These are phyloP conservation scores for Bombylius major DNA, from an alignment of 2,888 invertebrate genomes.

Conservation along the genomic window DNA sequence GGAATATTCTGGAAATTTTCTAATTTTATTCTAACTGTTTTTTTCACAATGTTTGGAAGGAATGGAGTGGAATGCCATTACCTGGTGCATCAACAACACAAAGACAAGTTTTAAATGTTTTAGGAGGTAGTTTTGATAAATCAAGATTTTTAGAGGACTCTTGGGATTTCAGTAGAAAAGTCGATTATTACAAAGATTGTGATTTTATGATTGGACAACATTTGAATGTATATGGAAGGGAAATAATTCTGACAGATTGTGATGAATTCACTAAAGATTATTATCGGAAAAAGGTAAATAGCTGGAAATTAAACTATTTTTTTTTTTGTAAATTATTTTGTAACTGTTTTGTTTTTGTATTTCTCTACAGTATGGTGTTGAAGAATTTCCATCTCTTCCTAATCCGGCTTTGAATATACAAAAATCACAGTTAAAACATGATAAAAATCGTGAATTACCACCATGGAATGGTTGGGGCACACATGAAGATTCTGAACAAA, in stretches of 20 bases:
- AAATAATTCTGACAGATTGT: slow-evolving; percentile 67
- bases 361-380: slow-evolving; percentile 28
- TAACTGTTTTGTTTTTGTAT: neutral
- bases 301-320: slow-evolving; percentile 19
- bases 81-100: slow-evolving; percentile 37
- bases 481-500: slow-evolving; percentile 79
- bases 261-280: slow-evolving; percentile 78
- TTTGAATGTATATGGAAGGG: slow-evolving; percentile 69
- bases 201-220: slow-evolving; percentile 74
- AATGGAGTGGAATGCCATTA: slow-evolving; percentile 24
- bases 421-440: slow-evolving; percentile 13
- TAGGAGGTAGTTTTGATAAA: slow-evolving; percentile 42
- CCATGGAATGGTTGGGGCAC: slow-evolving; percentile 88
- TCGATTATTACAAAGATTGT: slow-evolving; percentile 27
- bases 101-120: slow-evolving; percentile 48
- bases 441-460: slow-evolving; percentile 41
- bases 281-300: slow-evolving; percentile 49
- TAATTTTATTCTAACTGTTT: no score
- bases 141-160: slow-evolving; percentile 47
- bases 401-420: slow-evolving; percentile 19
- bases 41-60: slow-evolving; percentile 14
- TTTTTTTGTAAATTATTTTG: slow-evolving; percentile 30
- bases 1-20: slow-evolving; percentile 2
- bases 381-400: slow-evolving; percentile 26
- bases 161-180: slow-evolving; percentile 39